Percentiles rank a stretch among this genome's conserved stretches.
These are phyloP conservation scores for Mycetomoellerius zeteki DNA, from an alignment of 1,140 invertebrate species.

Conservation along the genomic window DNA sequence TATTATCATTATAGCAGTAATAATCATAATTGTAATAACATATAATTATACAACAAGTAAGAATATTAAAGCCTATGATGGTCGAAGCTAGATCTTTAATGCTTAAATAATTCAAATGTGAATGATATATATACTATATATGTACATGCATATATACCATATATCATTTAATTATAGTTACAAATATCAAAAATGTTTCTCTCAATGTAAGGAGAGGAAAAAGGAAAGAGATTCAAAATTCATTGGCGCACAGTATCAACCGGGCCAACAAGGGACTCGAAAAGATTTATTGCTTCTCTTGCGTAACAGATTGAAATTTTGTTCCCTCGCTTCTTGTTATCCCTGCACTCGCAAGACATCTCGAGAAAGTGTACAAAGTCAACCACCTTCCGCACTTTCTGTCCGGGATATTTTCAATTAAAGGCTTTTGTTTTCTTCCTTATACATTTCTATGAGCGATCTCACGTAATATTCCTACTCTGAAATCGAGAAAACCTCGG, in stretches of 20 bases:
- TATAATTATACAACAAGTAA: too few relatives aligned
- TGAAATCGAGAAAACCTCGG: neutral
- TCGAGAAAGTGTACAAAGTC: conserved; percentile 37
- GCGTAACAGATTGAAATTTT: conserved; percentile 24
- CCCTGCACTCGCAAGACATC: neutral
- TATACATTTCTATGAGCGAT: conserved; percentile 11
- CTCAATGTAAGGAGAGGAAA: neutral
- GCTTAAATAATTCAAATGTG: too few relatives aligned
- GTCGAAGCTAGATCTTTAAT: too few relatives aligned
- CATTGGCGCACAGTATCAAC: neutral
- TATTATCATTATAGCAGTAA: too few relatives aligned
- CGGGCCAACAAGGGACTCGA: neutral
- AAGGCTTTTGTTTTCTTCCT: neutral
- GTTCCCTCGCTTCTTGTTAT: neutral
- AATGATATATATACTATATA: too few relatives aligned
- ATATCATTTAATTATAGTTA: too few relatives aligned
- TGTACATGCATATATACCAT: too few relatives aligned
- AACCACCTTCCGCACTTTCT: neutral
- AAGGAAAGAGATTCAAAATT: neutral
- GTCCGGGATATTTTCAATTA: conserved; percentile 43
- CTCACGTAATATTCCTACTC: neutral
- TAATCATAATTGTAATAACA: too few relatives aligned
- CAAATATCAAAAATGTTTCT: too few relatives aligned
- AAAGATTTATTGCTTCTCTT: neutral
- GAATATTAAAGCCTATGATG: too few relatives aligned